Base-by-base conservation (phyloP, 2,888 invertebrate genomes). In the Caenorhabditis doughertyi region DNA sequence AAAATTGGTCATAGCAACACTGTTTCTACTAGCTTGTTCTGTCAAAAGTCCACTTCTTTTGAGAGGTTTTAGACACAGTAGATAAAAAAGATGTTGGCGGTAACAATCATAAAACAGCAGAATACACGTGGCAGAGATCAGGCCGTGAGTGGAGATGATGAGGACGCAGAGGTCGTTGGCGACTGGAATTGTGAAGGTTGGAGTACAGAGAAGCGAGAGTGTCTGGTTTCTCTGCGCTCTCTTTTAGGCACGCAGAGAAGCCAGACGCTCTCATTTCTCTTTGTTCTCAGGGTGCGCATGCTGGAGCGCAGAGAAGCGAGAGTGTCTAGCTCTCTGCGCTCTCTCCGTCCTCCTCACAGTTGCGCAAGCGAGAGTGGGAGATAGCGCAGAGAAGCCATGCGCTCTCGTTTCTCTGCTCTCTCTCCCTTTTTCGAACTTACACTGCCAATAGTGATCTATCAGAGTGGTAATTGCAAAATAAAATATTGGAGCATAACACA, bases 141-240 rank as follows among this genome's bases (percentile, higher is more conserved):
- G 9, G 8, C 79, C 79, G 16, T 79, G 71, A 0, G 79, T 79
- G 27, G 71, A 56, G 18, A 71, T 47, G 0, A 79, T 64, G 11
- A 79, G 62, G 5, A 79, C 56, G 13, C 79, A 79, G 1, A 79
- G 11, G 16, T 79, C 79, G 39, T 79, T 79, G 35, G 79, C 79
- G 9, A 79, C 79, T 79, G 70, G 32, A 79, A 79, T 7, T 16
- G 25, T 23, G 4, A 39, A 51, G 8, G 1, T 49, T 60, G 32
- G 16, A 21, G 44, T 39, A 18, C 21, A 3, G 18, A 16, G n/a
- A 23, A 39, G 3, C 39, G 16, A 39, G 16, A 39, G 16, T n/a
- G n/a, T n/a, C n/a, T n/a, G n/a, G n/a, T n/a, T n/a, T n/a, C n/a
- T n/a, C n/a, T n/a, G n/a, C n/a, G n/a, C n/a, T n/a, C n/a, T n/a